Conservation (phyloP, 2,888 invertebrate species). For the Eurytoma californica region DNA sequence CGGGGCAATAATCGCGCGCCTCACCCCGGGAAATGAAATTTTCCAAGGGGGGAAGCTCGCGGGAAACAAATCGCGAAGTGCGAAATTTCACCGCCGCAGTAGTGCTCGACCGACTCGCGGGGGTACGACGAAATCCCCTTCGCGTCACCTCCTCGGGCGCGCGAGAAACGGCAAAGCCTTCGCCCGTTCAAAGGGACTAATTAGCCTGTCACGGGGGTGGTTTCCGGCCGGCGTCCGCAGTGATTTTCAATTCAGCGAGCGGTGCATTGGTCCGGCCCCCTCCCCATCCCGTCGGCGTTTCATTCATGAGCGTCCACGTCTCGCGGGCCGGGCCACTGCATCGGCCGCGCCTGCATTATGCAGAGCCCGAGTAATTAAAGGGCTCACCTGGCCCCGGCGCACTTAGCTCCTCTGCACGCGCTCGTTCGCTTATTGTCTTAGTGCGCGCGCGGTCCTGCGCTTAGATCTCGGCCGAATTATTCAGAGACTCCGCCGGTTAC, state of each 20-base stretch:
- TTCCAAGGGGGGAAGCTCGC: background rate
- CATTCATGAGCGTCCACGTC: constrained; percentile 40
- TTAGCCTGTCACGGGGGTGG: constrained; percentile 24
- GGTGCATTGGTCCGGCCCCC: no score
- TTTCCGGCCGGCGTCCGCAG: constrained; percentile 3
- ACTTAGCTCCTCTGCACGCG: background rate
- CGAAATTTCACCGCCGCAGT: constrained; percentile 3
- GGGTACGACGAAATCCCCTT: background rate
- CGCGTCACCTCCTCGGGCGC: no score
- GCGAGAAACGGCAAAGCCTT: constrained; percentile 19
- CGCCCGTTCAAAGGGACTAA: constrained; percentile 34
- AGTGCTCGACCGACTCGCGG: constrained; percentile 5
- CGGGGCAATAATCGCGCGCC: constrained; percentile 26
- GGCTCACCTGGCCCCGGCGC: constrained; percentile 15
- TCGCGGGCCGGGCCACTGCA: constrained; percentile 1
- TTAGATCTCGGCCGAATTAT: background rate
- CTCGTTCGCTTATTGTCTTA: constrained; percentile 27
- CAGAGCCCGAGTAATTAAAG: constrained; percentile 50
- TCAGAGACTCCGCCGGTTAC: background rate
- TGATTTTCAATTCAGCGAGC: constrained; percentile 47
- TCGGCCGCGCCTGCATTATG: constrained; percentile 31
- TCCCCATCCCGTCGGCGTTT: background rate
- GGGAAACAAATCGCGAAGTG: no score
- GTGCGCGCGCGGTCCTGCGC: background rate
- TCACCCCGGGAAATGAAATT: constrained; percentile 30